Evolutionary conservation across 2,797 vertebrate genomes (phyloP).

Genomic region (Ctenopoma kingsleyae): DNA sequence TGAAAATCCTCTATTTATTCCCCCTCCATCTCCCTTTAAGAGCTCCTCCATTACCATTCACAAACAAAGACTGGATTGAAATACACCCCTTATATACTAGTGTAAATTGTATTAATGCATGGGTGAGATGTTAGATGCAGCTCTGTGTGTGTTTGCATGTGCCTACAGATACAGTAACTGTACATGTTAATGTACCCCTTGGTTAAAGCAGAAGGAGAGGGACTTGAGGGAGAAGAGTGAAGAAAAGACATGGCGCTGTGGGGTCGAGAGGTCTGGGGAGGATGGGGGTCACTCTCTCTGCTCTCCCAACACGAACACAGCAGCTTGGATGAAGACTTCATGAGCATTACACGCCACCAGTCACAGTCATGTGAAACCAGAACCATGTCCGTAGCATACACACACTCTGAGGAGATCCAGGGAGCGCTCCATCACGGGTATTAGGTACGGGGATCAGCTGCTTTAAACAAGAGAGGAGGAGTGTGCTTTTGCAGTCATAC

Average conservation of each 20-base stretch:
- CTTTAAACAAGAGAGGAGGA: slow-evolving; percentile 64
- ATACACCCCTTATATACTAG: slow-evolving; percentile 29
- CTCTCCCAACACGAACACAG: slow-evolving; percentile 60
- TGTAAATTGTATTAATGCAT: slow-evolving; percentile 46
- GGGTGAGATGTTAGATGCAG: slow-evolving; percentile 17
- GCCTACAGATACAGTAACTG: not conserved
- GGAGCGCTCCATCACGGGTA: slow-evolving; percentile 69
- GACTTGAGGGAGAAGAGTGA: slow-evolving; percentile 1
- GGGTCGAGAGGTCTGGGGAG: slow-evolving; percentile 32
- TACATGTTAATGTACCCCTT: not conserved
- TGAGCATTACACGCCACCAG: slow-evolving; percentile 69
- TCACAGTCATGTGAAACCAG: slow-evolving; percentile 77
- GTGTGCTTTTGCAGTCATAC: slow-evolving; percentile 53
- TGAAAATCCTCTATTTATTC: slow-evolving; percentile 83
- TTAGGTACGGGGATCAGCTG: slow-evolving; percentile 77
- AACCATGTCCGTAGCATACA: slow-evolving; percentile 48
- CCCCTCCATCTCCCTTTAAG: slow-evolving; percentile 69
- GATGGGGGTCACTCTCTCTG: slow-evolving; percentile 55
- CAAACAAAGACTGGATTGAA: slow-evolving; percentile 67
- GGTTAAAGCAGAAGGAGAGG: not conserved
- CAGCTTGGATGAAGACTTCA: slow-evolving; percentile 74
- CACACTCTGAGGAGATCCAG: slow-evolving; percentile 46
- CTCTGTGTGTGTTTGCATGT: slow-evolving; percentile 11
- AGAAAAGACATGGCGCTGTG: slow-evolving; percentile 15
- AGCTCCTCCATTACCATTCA: slow-evolving; percentile 70